A percentile compares a stretch with the other conserved stretches of the same genome.
Conservation (phyloP, 1,140 invertebrate species). For the Branchinecta lindahli region DNA sequence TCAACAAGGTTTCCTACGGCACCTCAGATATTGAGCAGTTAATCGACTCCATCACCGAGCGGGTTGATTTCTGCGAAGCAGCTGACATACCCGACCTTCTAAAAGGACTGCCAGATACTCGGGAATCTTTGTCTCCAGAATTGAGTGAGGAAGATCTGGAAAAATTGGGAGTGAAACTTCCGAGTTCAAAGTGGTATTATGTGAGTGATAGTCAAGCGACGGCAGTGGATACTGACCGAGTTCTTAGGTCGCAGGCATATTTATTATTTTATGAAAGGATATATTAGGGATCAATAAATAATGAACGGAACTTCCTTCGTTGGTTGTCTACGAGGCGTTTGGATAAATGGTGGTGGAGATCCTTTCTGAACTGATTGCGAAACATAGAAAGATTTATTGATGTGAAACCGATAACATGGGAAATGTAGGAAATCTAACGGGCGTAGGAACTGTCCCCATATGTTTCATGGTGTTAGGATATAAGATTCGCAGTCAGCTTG, state of each 20-base stretch:
- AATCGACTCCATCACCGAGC: slow-evolving; percentile 22
- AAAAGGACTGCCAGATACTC: slow-evolving; percentile 8
- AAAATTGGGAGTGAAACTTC: slow-evolving; percentile 24
- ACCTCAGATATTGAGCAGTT: slow-evolving; percentile 18
- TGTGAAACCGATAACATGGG: no score
- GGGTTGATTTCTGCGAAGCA: slow-evolving; percentile 10
- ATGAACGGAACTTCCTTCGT: no score
- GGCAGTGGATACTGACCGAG: slow-evolving; percentile 58
- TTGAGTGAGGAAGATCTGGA: slow-evolving; percentile 19
- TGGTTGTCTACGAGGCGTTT: no score
- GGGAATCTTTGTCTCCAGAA: slow-evolving; percentile 13
- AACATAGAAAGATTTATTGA: no score
- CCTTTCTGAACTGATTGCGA: no score
- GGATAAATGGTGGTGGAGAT: no score
- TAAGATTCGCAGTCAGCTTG: no score
- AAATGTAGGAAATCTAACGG: no score
- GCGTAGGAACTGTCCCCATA: no score
- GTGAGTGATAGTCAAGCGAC: slow-evolving; percentile 73
- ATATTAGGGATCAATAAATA: slow-evolving; percentile 23
- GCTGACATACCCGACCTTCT: slow-evolving; percentile 12
- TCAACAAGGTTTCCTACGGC: slow-evolving; percentile 20
- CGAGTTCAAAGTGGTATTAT: slow-evolving; percentile 72
- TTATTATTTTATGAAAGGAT: slow-evolving; percentile 90
- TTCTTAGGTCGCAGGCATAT: slow-evolving; percentile 83
- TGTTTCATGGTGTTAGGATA: no score